These are phyloP conservation scores for Lymantria monacha DNA, from an alignment of 2,888 invertebrate species.

Conservation along the genomic window DNA sequence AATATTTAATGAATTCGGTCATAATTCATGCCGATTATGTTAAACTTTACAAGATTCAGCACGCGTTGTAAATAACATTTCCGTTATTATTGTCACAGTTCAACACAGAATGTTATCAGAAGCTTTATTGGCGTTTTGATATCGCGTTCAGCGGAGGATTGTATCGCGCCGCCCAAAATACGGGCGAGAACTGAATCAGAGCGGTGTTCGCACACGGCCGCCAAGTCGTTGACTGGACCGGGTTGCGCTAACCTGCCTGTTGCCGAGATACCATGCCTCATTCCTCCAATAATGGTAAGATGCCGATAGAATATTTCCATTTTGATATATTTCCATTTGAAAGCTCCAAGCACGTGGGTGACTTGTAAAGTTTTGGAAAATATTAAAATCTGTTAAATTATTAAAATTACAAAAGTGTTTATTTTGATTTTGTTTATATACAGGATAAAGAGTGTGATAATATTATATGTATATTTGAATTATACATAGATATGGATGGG, in stretches of 20 bases:
- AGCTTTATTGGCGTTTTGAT: constrained; percentile 10
- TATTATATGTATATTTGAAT: too few species aligned
- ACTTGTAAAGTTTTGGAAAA: too few species aligned
- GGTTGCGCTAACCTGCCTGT: constrained; percentile 48
- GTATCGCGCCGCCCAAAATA: constrained; percentile 19
- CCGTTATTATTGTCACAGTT: constrained; percentile 36
- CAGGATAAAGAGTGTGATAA: too few species aligned
- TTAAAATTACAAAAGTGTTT: too few species aligned
- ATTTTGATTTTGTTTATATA: too few species aligned
- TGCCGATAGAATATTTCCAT: constrained; percentile 6
- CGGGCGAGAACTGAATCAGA: constrained; percentile 33
- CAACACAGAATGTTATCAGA: constrained; percentile 30
- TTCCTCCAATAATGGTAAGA: constrained; percentile 39
- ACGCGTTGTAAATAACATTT: constrained; percentile 43
- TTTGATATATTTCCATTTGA: constrained; percentile 4
- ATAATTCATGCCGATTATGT: constrained; percentile 47
- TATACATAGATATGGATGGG: too few species aligned
- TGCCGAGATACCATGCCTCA: constrained; percentile 48
- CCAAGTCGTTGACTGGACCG: constrained; percentile 34
- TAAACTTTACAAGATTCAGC: constrained; percentile 37
- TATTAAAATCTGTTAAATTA: too few species aligned
- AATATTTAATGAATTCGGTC: constrained; percentile 51
- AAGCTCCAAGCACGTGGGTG: too few species aligned
- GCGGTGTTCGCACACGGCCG: constrained; percentile 30
- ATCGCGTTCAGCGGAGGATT: constrained; percentile 14